Percentiles rank a stretch among this genome's conserved stretches.
These are phyloP conservation scores for Carassius gibelio DNA, from an alignment of 2,113 vertebrate genomes.

Conservation along the genomic window DNA sequence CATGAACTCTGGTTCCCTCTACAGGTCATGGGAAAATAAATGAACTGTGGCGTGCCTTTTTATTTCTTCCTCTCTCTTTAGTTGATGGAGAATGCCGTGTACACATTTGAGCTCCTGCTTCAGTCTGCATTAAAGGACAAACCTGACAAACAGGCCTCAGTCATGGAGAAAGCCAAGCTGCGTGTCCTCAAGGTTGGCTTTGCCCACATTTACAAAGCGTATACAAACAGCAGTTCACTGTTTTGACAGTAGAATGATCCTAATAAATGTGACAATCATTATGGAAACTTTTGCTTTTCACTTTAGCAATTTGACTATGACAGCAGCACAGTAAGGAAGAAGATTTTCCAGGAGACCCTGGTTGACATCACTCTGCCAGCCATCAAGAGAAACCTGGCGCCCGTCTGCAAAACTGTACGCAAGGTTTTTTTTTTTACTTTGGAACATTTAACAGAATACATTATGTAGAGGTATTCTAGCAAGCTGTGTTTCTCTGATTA, in stretches of 20 bases:
- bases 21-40: constrained; percentile 8
- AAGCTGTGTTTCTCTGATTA: not conserved
- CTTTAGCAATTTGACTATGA: constrained; percentile 87
- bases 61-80: constrained; percentile 54
- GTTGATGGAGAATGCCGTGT: constrained; percentile 84
- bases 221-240: not conserved
- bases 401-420: constrained; percentile 81
- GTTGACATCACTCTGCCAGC: constrained; percentile 83
- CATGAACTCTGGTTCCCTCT: constrained; percentile 19
- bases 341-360: constrained; percentile 83
- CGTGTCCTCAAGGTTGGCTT: constrained; percentile 81
- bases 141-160: constrained; percentile 64
- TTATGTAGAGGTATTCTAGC: not conserved
- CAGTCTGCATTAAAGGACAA: constrained; percentile 70
- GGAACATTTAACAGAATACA: not conserved
- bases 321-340: constrained; percentile 85
- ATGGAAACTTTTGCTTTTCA: constrained; percentile 25
- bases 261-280: not conserved
- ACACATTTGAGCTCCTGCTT: constrained; percentile 81
- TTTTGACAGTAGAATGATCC: not conserved
- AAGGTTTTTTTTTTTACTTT: not conserved
- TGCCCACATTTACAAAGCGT: not conserved
- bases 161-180: constrained; percentile 83
- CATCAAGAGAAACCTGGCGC: constrained; percentile 80
- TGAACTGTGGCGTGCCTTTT: not conserved